Evolutionary conservation across 2,113 vertebrate species (phyloP).

Genomic region (Tupaia chinensis): DNA sequence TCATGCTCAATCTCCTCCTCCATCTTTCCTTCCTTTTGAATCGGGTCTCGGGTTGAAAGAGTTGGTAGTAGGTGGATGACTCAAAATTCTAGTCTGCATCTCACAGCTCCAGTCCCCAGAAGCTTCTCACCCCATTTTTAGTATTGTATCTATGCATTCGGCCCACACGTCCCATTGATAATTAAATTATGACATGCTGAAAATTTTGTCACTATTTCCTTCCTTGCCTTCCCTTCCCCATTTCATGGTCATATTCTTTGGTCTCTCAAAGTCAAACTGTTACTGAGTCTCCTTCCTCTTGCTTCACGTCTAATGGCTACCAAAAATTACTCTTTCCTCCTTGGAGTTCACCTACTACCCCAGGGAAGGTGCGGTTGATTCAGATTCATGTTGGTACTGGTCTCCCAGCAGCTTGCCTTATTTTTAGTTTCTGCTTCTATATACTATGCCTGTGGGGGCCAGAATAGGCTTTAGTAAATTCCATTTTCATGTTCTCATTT

Average conservation of each 20-base stretch:
- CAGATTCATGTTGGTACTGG: background rate
- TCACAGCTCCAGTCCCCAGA: background rate
- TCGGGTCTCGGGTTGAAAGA: background rate
- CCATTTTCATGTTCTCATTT: background rate
- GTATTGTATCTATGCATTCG: background rate
- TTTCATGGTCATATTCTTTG: background rate
- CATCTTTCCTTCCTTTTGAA: background rate
- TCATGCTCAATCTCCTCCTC: background rate
- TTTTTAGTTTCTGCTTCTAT: background rate
- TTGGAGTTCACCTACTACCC: background rate
- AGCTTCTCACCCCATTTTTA: background rate
- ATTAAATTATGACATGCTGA: background rate
- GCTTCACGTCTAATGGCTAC: background rate
- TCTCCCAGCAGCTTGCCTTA: background rate
- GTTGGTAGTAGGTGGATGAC: too few relatives aligned
- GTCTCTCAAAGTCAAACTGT: background rate
- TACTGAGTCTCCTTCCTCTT: background rate
- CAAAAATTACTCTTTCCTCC: background rate
- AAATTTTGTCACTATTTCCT: background rate
- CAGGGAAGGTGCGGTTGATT: background rate
- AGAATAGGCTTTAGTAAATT: background rate
- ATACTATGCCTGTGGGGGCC: background rate
- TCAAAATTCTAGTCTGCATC: background rate
- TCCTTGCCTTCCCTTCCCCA: background rate
- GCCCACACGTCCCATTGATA: background rate